These are phyloP conservation scores for Cyanoliseus patagonus DNA, from an alignment of 2,113 vertebrate genomes.

Conservation along the genomic window DNA sequence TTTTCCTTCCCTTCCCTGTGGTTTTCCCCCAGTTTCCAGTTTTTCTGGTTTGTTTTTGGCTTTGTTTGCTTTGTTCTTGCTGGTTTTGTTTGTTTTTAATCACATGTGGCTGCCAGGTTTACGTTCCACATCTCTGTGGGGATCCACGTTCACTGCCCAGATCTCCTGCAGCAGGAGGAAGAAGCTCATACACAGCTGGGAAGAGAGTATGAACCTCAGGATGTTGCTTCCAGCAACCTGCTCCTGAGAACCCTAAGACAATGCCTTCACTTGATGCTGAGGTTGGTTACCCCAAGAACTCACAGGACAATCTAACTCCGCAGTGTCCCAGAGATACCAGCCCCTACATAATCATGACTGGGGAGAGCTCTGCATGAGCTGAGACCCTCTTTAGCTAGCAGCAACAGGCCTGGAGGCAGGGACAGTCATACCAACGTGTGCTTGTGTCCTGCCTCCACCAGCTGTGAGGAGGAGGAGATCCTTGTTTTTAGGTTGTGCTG, in stretches of 20 bases:
- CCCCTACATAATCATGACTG: neutral
- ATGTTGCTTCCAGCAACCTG: neutral
- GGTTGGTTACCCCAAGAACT: neutral
- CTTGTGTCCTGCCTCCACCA: slow-evolving; percentile 3
- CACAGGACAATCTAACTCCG: neutral
- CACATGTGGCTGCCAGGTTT: neutral
- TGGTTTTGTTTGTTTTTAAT: neutral
- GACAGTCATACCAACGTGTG: neutral
- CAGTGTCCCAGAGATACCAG: neutral
- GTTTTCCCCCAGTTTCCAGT: neutral
- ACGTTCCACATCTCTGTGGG: neutral
- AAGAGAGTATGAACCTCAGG: neutral
- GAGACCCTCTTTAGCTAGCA: neutral
- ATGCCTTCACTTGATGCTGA: neutral
- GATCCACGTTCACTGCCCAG: neutral
- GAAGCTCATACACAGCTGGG: neutral
- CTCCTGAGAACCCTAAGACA: neutral
- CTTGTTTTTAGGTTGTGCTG: neutral
- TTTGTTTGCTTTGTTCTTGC: neutral
- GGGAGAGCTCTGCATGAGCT: neutral
- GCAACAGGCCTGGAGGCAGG: neutral
- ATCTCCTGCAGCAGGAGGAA: neutral
- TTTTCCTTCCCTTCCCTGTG: neutral
- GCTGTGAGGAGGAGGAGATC: slow-evolving; percentile 26
- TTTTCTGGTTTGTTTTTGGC: neutral